Base-by-base conservation (phyloP, 1,140 invertebrate species). In the Macrobrachium rosenbergii region DNA sequence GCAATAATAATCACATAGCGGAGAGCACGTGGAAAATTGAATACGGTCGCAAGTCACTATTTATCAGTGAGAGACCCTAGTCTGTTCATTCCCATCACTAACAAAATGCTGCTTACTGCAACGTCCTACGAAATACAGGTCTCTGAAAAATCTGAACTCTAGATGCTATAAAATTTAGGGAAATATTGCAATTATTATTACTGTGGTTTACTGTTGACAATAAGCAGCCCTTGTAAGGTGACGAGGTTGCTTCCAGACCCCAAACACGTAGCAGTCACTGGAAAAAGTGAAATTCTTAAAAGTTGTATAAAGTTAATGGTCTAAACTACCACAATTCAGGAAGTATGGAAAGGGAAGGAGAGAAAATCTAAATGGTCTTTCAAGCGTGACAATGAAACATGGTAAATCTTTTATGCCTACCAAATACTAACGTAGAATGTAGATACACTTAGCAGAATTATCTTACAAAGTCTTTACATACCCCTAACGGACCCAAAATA, bases 401-500 rank as follows among this genome's bases (percentile, higher is more conserved):
- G 78, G 75, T 83, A 83, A 87, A 52, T 52, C 52, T 52, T 87
- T 87, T 80, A 69, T 81, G 63, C 67, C 84, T 87, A 87, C 84
- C 59, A 72, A 87, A 87, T 87, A 87, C 85, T 87, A 87, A 87
- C 85, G 79, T 81, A 87, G 85, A 87, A 82, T 87, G 85, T 87
- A 62, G 67, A 87, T 78, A 87, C 78, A 87, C 85, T 81, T 60
- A 75, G 72, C 60, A 87, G 63, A 81, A 81, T 85, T 87, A 87
- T 87, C 85, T 87, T 87, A 87, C 85, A 87, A 87, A 82, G 78
- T 87, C 78, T 87, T 87, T 87, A 87, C 84, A 87, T 82, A 87
- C 85, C 85, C 52, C 78, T 87, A 82, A 87, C 77, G 82, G 86
- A 88, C 86, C 86, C 86, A 88, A 88, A 88, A 88, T 88, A 83